Conservation (phyloP, 1,140 invertebrate genomes). For the Trichonephila clavata region DNA sequence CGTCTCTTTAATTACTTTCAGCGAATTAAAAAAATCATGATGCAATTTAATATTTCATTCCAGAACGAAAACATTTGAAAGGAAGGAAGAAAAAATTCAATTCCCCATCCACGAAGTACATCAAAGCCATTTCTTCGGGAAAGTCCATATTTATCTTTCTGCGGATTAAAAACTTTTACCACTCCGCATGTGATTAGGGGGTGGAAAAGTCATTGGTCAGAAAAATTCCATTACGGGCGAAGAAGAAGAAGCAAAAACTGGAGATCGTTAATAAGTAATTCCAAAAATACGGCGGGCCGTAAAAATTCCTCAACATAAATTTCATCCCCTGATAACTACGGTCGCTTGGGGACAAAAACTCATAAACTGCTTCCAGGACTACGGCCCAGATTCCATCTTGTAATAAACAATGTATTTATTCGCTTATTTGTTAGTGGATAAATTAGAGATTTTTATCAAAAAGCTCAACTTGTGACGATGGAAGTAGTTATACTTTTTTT, state of each 20-base stretch:
- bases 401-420: constrained; percentile 54
- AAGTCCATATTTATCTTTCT: not conserved
- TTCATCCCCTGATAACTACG: constrained; percentile 13
- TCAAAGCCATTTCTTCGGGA: not conserved
- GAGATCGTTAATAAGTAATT: constrained; percentile 44
- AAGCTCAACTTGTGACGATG: not conserved
- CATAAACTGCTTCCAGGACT: constrained; percentile 11
- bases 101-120: too few relatives aligned
- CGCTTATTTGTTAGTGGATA: constrained; percentile 46
- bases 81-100: not conserved
- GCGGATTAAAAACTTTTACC: not conserved
- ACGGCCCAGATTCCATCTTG: not conserved
- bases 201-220: constrained; percentile 33
- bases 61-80: not conserved
- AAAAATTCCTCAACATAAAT: constrained; percentile 51
- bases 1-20: not conserved
- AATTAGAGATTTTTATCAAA: constrained; percentile 21
- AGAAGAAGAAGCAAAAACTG: not conserved
- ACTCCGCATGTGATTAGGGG: not conserved
- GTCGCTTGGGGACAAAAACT: constrained; percentile 34
- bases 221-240: constrained; percentile 43
- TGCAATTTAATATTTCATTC: not conserved
- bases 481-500: not conserved
- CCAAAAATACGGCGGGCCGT: constrained; percentile 33
- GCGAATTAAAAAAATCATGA: not conserved